phyloP scores from a whole-genome alignment of 2,113 vertebrate genomes.

The Regulus satrapa region DNA sequence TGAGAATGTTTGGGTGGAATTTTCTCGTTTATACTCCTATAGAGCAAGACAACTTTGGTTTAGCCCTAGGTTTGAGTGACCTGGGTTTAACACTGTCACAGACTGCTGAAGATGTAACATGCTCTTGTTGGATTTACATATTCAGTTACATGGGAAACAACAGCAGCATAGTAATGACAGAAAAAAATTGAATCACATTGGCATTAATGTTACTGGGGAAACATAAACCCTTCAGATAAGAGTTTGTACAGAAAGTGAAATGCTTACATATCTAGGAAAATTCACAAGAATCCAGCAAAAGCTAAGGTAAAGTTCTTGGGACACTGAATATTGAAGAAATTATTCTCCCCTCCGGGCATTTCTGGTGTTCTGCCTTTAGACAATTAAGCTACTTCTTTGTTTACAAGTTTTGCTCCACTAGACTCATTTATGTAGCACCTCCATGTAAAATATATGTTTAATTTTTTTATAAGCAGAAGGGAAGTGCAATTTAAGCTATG shows the following conservation, averaged over 20 bases:
- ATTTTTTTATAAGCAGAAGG: not conserved
- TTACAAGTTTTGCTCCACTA: not conserved
- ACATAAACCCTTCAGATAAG: not conserved
- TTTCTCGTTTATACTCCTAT: not conserved
- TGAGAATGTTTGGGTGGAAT: not conserved
- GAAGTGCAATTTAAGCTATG: not conserved
- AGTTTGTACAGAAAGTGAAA: not conserved
- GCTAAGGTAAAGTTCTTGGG: not conserved
- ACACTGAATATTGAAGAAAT: not conserved
- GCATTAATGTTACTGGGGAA: not conserved
- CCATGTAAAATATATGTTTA: not conserved
- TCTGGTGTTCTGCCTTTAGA: not conserved
- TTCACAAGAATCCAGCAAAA: not conserved
- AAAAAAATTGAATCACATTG: not conserved
- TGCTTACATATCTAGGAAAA: not conserved
- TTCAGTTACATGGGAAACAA: not conserved
- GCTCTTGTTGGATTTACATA: not conserved
- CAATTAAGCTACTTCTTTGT: not conserved
- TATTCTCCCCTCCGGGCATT: not conserved
- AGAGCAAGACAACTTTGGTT: not conserved
- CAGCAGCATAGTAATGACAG: not conserved
- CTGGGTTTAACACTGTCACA: rapidly evolving
- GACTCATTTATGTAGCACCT: not conserved
- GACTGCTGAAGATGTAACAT: not conserved
- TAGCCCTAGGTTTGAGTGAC: not conserved